Evolutionary conservation across 2,113 vertebrate species (phyloP), one percentile per base, ranked within the genome.

Genomic region (Morone saxatilis): DNA sequence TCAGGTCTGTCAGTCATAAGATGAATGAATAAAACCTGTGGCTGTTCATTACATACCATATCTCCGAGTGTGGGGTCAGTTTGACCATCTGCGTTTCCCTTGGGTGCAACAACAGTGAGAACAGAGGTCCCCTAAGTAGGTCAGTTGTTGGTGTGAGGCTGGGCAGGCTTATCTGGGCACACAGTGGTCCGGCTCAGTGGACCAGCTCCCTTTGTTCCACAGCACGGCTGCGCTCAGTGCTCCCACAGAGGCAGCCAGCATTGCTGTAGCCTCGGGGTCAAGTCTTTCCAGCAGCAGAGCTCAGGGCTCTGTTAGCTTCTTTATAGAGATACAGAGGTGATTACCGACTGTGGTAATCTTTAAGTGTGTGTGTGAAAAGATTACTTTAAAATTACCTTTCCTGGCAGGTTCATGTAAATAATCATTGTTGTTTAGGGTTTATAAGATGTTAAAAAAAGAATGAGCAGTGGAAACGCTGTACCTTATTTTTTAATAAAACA

Each of bases 111-210:
- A 84, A 84, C 69, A 85, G 68, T 72, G 86, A 81, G 80, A 80
- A 69, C 80, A 84, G 86, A 85, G 89, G 88, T 90, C 76, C 68
- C 53, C 51, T 87, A 94, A 94, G 90, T 93, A 93, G 92, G 93
- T 93, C 93, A 93, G 83, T 63, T 79, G 85, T 71, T 88, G 85
- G 71, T 88, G 85, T 84, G 89, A 89, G 84, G 71, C 77, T 68
- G 78, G 80, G 69, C 83, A 48, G 86, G 89, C 87, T 93, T 90
- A 92, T 90, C 83, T 83, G 89, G 66, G 88, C 85, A 89, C 84
- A 89, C 83, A 81, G 80, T 85, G 89, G 89, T 91, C 80, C 83
- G 41, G 86, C 86, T 91, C 85, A 88, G 86, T 86, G 90, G 92
- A 86, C 84, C 83, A 81, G 77, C 79, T 86, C 76, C 68, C 71